Percentiles rank a stretch among this genome's conserved stretches.
Conservation (phyloP, 2,797 vertebrate genomes). For the Lacerta agilis region DNA sequence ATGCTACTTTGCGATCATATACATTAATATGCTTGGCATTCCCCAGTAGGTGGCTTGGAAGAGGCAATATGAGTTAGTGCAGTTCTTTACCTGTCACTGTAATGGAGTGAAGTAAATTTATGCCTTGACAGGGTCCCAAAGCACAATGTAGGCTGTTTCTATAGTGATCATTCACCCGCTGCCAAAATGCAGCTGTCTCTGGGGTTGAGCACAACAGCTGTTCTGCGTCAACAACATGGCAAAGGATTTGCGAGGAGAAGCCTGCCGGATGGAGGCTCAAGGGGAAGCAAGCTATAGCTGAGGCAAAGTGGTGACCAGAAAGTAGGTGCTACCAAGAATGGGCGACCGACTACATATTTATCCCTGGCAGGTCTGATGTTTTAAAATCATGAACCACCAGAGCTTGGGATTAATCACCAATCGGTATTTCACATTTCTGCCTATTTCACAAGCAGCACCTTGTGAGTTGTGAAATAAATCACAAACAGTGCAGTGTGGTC, state of each 20-base stretch:
- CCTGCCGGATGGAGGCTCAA: not conserved
- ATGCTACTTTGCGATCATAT: fast-evolving
- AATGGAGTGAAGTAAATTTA: constrained; percentile 25
- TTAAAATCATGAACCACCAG: not conserved
- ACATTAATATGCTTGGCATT: constrained; percentile 5
- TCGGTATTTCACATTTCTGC: not conserved
- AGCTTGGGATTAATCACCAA: not conserved
- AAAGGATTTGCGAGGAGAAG: not conserved
- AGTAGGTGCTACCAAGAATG: not conserved
- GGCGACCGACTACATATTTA: not conserved
- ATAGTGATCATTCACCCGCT: constrained; percentile 55
- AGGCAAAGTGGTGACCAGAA: not conserved
- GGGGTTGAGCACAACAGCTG: constrained; percentile 45
- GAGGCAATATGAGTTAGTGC: constrained; percentile 30
- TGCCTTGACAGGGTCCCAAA: constrained; percentile 45
- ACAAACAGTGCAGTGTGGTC: not conserved
- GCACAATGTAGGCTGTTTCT: constrained; percentile 53
- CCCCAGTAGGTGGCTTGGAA: constrained; percentile 45
- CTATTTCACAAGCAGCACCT: not conserved
- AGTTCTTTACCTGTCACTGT: constrained; percentile 42
- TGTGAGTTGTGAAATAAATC: not conserved
- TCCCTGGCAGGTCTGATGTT: not conserved
- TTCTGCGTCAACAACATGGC: not conserved
- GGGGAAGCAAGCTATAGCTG: not conserved
- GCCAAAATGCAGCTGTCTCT: constrained; percentile 19